These are phyloP conservation scores for Melanerpes aurifrons DNA, from an alignment of 2,113 vertebrate genomes.

Conservation along the genomic window DNA sequence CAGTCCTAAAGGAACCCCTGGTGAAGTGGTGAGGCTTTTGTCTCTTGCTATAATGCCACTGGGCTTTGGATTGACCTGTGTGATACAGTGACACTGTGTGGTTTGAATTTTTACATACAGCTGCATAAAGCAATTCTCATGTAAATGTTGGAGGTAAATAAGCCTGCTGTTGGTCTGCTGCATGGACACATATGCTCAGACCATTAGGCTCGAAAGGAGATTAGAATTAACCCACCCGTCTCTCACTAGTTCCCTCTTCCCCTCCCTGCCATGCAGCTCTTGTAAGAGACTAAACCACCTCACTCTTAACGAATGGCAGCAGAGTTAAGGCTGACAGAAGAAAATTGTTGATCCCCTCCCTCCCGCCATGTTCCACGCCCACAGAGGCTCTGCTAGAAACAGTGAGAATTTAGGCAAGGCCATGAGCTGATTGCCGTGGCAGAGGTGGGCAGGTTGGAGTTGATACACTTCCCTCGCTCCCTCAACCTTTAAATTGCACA, in stretches of 20 bases:
- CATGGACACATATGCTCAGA: conserved; percentile 72
- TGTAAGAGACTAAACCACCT: conserved; percentile 20
- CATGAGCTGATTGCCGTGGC: background rate
- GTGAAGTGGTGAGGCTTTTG: conserved; percentile 68
- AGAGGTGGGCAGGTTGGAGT: background rate
- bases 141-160: conserved; percentile 78
- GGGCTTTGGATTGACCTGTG: conserved; percentile 70
- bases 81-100: conserved; percentile 68
- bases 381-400: background rate
- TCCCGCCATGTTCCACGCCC: background rate
- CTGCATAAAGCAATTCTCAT: conserved; percentile 80
- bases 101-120: conserved; percentile 82
- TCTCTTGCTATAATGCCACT: conserved; percentile 64
- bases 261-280: background rate
- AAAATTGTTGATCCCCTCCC: background rate
- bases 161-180: conserved; percentile 72
- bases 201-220: conserved; percentile 68
- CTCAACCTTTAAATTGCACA: background rate
- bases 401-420: background rate
- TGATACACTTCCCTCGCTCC: background rate
- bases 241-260: background rate
- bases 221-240: conserved; percentile 63
- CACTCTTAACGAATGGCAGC: background rate
- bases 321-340: conserved; percentile 20
- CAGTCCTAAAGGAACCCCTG: conserved; percentile 20